These are phyloP conservation scores for Merops nubicus DNA, from an alignment of 2,113 vertebrate genomes.

Conservation along the genomic window DNA sequence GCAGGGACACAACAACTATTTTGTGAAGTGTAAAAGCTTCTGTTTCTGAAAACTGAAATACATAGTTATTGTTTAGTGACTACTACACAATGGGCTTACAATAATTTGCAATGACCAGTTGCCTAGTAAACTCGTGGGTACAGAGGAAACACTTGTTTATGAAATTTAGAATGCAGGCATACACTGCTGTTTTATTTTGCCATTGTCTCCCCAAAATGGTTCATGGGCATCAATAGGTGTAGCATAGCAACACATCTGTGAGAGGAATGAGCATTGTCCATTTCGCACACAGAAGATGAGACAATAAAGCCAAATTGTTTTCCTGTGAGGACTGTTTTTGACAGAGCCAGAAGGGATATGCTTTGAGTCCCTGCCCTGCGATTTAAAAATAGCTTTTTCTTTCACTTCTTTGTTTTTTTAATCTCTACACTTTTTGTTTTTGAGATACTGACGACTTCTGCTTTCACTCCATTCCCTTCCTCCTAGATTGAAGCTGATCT, in stretches of 20 bases:
- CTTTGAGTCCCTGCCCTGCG: not conserved
- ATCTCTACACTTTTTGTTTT: not conserved
- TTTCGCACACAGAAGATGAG: not conserved
- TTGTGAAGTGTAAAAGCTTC: not conserved
- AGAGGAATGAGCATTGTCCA: not conserved
- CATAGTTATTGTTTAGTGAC: not conserved
- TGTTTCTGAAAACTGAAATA: not conserved
- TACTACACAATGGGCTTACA: not conserved
- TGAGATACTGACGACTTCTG: not conserved
- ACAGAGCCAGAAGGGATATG: not conserved
- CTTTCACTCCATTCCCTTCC: not conserved
- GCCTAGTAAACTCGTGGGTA: not conserved
- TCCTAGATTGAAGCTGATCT: constrained; percentile 72
- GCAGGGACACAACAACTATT: too few species aligned
- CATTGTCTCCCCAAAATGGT: not conserved
- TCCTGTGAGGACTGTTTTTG: not conserved
- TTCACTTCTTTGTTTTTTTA: not conserved
- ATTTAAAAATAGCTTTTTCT: not conserved
- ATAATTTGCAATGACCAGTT: not conserved
- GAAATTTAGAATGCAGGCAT: not conserved
- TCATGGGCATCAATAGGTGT: not conserved
- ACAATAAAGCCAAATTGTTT: not conserved
- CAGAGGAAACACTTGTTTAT: not conserved
- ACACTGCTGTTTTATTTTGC: not conserved
- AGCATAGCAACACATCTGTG: not conserved